Base-by-base conservation (phyloP, 2,113 vertebrate species). In the Turdus rufiventris region DNA sequence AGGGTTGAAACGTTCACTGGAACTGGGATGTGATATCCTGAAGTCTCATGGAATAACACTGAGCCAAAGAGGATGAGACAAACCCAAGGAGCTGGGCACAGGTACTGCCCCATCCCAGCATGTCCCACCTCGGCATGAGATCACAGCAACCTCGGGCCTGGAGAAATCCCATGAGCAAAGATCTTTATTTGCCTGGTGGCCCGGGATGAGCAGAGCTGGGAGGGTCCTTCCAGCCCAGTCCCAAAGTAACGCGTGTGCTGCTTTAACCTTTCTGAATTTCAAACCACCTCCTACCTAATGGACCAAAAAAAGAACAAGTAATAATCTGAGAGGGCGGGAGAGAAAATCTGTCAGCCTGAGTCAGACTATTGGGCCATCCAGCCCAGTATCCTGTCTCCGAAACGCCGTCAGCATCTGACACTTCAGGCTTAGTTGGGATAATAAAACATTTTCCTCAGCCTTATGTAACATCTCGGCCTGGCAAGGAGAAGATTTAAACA, bases 381-480 rank as follows among this genome's bases (percentile, higher is more conserved):
- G 75, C n/a, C 56, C 90, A 71, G 95, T 0, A 91, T 96, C 95
- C 96, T 96, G 95, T 95, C 96, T 96, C 93, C 92, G 79, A 91
- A 96, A 81, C n/a, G 75, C 85, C 82, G 91, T 96, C 92, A 93
- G 94, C 88, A 96, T 92, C 91, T 95, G 93, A 94, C 96, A 96
- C 94, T 94, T 94, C 36, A 8, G 93, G 56, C 94, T 97, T 96
- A 95, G 75, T 0, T 92, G 88, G 94, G 96, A 92, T 95, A 91
- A 96, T 96, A 96, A 96, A 96, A 96, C 94, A 94, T 96, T 97
- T 96, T 97, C 95, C 93, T 97, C 94, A 96, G 43, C 88, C 85
- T 97, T 97, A 97, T 97, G 94, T 91, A 97, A 96, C 88, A 91
- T 96, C 96, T 84, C 82, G 0, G 90, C 79, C 95, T 97, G 96